These are phyloP conservation scores for Apotomis turbidana DNA, from an alignment of 2,888 invertebrate species.

Conservation along the genomic window DNA sequence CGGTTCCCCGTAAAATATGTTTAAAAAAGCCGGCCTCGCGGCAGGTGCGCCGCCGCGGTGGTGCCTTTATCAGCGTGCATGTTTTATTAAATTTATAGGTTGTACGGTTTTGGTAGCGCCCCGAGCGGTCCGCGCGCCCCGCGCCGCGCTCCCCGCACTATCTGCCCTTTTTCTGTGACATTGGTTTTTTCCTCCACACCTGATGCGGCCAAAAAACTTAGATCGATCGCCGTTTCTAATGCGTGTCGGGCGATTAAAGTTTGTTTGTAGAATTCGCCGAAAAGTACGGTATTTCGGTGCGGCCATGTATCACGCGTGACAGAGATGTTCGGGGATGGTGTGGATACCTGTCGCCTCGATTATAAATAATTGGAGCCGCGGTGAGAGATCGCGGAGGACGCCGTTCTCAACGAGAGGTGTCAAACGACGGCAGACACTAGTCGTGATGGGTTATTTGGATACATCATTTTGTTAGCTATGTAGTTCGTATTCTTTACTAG, in stretches of 20 bases:
- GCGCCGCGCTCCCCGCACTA: constrained; percentile 11
- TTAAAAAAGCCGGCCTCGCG: constrained; percentile 40
- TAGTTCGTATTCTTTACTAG: too few species aligned
- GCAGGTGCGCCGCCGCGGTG: constrained; percentile 38
- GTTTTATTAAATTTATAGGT: constrained; percentile 42
- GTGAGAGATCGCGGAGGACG: not conserved
- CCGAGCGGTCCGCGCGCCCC: constrained; percentile 34
- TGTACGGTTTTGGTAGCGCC: constrained; percentile 42
- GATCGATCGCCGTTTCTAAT: constrained; percentile 41
- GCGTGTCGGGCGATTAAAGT: constrained; percentile 31
- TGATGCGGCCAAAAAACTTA: constrained; percentile 34
- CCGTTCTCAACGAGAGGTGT: not conserved
- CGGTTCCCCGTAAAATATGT: constrained; percentile 42
- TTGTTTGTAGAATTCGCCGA: constrained; percentile 37
- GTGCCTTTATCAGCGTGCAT: constrained; percentile 42
- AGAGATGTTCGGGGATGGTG: constrained; percentile 32
- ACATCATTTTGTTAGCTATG: too few species aligned
- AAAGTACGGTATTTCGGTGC: constrained; percentile 33
- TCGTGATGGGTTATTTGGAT: too few species aligned
- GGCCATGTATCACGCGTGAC: constrained; percentile 34
- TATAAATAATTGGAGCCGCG: constrained; percentile 26
- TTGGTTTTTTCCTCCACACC: constrained; percentile 33
- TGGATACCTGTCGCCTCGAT: constrained; percentile 26
- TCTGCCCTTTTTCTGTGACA: constrained; percentile 35
- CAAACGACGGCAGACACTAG: too few species aligned